Evolutionary conservation across 2,113 vertebrate genomes (phyloP).

Genomic region (Prolemur simus): DNA sequence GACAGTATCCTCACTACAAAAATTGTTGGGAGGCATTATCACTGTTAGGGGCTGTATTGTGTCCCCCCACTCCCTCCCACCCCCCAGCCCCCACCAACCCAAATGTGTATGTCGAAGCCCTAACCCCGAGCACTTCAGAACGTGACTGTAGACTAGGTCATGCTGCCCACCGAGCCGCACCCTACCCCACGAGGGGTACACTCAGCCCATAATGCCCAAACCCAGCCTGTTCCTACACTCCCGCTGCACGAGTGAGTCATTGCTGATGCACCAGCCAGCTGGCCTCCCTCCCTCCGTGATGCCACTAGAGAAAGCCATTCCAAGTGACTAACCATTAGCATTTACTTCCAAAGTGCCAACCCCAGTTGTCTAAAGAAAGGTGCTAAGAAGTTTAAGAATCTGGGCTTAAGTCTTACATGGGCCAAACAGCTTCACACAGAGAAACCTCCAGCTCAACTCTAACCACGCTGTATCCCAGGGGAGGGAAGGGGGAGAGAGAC

Average conservation of each 20-base stretch:
- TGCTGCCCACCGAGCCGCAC: neutral
- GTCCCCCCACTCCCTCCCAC: too few relatives aligned
- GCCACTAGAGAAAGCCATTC: neutral
- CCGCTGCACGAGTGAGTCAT: accelerated
- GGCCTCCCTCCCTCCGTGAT: too few relatives aligned
- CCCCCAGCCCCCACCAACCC: too few relatives aligned
- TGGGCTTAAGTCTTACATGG: neutral
- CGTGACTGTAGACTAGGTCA: neutral
- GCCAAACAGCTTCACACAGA: neutral
- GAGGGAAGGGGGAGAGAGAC: neutral
- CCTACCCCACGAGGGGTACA: neutral
- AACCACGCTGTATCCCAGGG: neutral
- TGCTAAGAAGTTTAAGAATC: neutral
- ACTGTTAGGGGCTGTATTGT: too few relatives aligned
- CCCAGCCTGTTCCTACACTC: neutral
- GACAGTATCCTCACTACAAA: neutral
- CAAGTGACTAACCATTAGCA: neutral
- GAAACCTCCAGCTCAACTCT: neutral
- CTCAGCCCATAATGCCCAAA: accelerated
- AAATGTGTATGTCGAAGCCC: neutral
- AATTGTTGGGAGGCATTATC: neutral
- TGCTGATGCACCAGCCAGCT: neutral
- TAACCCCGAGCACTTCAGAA: neutral
- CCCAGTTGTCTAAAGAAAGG: neutral
- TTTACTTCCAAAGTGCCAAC: neutral